Evolutionary conservation across 2,797 vertebrate genomes (phyloP), one percentile per base, ranked within the genome.

Genomic region (Buceros bicornis): DNA sequence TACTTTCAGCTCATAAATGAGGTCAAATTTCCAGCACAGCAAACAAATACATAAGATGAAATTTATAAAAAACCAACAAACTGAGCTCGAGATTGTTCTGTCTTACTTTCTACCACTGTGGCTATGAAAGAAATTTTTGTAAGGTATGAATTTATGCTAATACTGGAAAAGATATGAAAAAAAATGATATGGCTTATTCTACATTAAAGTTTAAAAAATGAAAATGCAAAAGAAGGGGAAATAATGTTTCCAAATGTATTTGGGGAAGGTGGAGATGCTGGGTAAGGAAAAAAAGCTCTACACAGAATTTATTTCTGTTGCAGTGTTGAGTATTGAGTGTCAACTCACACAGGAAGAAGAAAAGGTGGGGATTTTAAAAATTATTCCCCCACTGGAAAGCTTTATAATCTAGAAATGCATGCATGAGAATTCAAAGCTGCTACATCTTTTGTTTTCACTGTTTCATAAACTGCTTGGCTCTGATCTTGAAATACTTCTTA

Each of bases 51-150:
- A 25, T 22, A 90, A 69, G 40, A 61, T 10, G 57, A 78, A 78
- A 76, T 82, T 66, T 40, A 79, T 64, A 31, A 50, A 89, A 77
- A 85, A 73, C 0, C 11, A 93, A 74, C 21, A 83, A 81, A 29
- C 24, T 1, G 18, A 95, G 45, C 29, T 92, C 10, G n/a, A 73
- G 81, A 93, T 77, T 78, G 22, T 48, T 88, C n/a, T 45, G 45
- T 82, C 74, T 82, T 82, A 58, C 74, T 79, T 87, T 92, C 74
- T 85, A 84, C 47, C 45, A 15, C 16, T 53, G 89, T 53, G 89
- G 74, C 62, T 94, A 84, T 89, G 82, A 93, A 82, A 35, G 17
- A 95, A 95, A 93, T 82, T 48, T 87, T 93, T 87, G 67, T 81
- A 72, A 91, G 78, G 89, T 87, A 94, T 77, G 53, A 78, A 77